Percentiles rank a stretch among this genome's conserved stretches.
Evolutionary conservation across 1,140 invertebrate species (phyloP).

Genomic region (Eulimnadia texana): DNA sequence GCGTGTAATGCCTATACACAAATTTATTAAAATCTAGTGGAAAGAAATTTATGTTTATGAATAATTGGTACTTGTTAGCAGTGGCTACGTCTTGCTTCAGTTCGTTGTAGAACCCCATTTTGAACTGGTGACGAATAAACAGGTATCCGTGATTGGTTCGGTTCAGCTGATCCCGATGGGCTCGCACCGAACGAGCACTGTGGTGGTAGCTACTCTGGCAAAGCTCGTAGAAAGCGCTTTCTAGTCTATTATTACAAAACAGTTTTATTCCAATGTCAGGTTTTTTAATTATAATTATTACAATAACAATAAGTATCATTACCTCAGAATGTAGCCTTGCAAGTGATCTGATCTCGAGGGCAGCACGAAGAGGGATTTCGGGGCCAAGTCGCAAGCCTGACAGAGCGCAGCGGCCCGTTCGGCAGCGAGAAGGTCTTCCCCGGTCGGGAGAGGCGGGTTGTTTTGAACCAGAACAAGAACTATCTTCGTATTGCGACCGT

Average conservation of each 20-base stretch:
- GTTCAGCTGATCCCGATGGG: conserved; percentile 77
- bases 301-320: conserved; percentile 20
- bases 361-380: conserved; percentile 80
- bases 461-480: conserved; percentile 81
- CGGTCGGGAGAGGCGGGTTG: conserved; percentile 49
- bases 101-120: conserved; percentile 93
- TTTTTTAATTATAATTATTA: neutral
- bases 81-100: conserved; percentile 73
- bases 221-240: conserved; percentile 85
- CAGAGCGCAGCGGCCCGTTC: conserved; percentile 80
- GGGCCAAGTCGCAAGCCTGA: conserved; percentile 73
- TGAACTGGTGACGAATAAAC: conserved; percentile 91
- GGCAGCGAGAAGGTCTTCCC: conserved; percentile 69
- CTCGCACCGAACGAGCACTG: conserved; percentile 71
- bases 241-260: conserved; percentile 55
- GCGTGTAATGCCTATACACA: conserved; percentile 84
- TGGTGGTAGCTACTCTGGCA: conserved; percentile 82
- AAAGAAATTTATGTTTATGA: neutral
- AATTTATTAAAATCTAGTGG: conserved; percentile 39
- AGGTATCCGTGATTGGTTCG: conserved; percentile 81
- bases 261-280: neutral
- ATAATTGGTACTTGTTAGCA: conserved; percentile 60
- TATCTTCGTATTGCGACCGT: conserved; percentile 71
- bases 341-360: conserved; percentile 72
- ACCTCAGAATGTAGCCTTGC: conserved; percentile 55